phyloP scores from a whole-genome alignment of 64 coral and sea anemone genomes.

The Stichodactyla mertensii region DNA sequence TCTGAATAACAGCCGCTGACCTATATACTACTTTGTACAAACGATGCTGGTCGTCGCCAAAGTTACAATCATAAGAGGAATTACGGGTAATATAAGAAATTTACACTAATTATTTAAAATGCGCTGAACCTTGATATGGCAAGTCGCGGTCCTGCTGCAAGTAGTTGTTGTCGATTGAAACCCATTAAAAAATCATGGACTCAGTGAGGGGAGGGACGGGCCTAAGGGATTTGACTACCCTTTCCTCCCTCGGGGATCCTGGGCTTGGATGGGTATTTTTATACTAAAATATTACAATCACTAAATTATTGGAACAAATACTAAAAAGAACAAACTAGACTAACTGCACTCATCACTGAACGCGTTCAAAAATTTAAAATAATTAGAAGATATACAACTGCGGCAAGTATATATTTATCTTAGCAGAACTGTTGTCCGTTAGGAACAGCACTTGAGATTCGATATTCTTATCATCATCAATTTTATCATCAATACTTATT shows the following conservation, averaged over 20 bases:
- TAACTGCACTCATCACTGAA: no score
- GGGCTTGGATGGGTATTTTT: no score
- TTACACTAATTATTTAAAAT: neutral
- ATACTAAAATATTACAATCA: neutral
- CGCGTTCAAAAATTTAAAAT: neutral
- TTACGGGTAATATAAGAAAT: conserved; percentile 16
- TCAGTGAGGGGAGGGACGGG: neutral
- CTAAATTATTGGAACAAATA: neutral
- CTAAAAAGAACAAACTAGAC: neutral
- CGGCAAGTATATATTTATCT: conserved; percentile 1
- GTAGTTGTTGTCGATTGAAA: no score
- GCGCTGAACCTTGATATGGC: no score
- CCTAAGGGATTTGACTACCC: neutral
- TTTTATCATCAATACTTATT: neutral
- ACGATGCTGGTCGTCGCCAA: neutral
- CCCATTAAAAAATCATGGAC: no score
- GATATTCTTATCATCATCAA: no score
- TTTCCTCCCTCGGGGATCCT: no score
- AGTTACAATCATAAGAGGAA: neutral
- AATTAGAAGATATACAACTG: conserved; percentile 7
- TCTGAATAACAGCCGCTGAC: neutral
- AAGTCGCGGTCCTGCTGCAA: no score
- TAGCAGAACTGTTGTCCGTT: neutral
- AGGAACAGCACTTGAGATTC: neutral
- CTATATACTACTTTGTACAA: conserved; percentile 5